Conservation (phyloP, 2,888 invertebrate species). For the Microctonus hyperodae region DNA sequence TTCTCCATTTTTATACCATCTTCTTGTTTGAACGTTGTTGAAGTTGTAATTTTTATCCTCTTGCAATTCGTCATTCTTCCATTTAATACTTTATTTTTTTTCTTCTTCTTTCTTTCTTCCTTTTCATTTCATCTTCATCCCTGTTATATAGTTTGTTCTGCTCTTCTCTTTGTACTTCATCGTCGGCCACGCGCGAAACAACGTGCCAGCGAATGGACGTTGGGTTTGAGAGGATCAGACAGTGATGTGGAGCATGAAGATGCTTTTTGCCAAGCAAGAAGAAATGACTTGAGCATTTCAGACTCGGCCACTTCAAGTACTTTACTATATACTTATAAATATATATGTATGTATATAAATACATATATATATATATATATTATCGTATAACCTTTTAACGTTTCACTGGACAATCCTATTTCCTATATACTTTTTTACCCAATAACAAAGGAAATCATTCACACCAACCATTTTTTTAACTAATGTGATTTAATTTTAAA, state of each 20-base stretch:
- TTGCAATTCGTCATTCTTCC: background rate
- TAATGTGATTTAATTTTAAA: slow-evolving; percentile 44
- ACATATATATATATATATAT: background rate
- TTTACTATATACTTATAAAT: background rate
- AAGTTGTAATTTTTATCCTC: background rate
- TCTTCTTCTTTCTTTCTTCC: slow-evolving; percentile 2
- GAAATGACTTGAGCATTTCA: slow-evolving; percentile 10
- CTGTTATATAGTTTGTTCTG: background rate
- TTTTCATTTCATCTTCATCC: slow-evolving; percentile 13
- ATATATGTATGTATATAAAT: background rate
- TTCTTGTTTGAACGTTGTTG: background rate
- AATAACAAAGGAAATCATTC: background rate
- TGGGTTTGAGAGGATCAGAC: slow-evolving; percentile 24
- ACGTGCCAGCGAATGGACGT: slow-evolving; percentile 21
- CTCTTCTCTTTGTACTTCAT: slow-evolving; percentile 22
- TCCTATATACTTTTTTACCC: background rate
- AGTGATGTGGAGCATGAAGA: slow-evolving; percentile 28
- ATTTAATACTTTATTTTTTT: background rate
- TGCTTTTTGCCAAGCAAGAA: slow-evolving; percentile 17
- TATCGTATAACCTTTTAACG: background rate
- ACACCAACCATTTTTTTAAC: background rate
- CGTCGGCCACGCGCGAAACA: slow-evolving; percentile 27
- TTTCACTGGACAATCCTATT: background rate
- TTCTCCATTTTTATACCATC: background rate
- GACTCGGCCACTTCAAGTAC: slow-evolving; percentile 14